Percentiles rank a stretch among this genome's conserved stretches.
phyloP scores from a whole-genome alignment of 2,113 vertebrate species.

The Oreocharis arfaki region DNA sequence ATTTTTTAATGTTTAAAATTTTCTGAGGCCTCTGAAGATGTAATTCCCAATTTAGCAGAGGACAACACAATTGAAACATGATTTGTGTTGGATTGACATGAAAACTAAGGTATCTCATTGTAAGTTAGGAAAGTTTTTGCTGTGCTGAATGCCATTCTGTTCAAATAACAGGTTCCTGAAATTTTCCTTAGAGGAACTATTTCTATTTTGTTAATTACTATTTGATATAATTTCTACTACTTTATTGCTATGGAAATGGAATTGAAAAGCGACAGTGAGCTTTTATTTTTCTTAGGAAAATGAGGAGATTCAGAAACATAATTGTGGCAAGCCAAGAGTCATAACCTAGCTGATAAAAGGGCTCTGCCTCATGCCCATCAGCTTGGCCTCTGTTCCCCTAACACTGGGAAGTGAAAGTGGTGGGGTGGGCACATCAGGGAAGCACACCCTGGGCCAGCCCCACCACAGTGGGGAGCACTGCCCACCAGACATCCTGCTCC shows the following conservation, averaged over 20 bases:
- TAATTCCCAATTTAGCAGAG: not conserved
- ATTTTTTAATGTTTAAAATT: not conserved
- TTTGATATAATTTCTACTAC: not conserved
- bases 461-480: too few species aligned
- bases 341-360: not conserved
- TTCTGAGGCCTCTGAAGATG: not conserved
- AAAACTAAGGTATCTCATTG: not conserved
- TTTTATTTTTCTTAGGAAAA: not conserved
- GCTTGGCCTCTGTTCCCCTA: not conserved
- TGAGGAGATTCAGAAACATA: not conserved
- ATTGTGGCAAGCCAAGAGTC: not conserved
- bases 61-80: not conserved
- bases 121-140: not conserved
- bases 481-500: too few species aligned
- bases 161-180: not conserved
- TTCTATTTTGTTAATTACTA: not conserved
- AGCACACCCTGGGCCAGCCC: not conserved
- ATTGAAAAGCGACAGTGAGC: not conserved
- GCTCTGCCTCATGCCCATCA: not conserved
- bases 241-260: not conserved
- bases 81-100: not conserved
- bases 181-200: not conserved
- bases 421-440: fast-evolving
- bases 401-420: not conserved
- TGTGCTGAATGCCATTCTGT: not conserved